Conservation (phyloP, 2,113 vertebrate species). For the Porphyrio hochstetteri region DNA sequence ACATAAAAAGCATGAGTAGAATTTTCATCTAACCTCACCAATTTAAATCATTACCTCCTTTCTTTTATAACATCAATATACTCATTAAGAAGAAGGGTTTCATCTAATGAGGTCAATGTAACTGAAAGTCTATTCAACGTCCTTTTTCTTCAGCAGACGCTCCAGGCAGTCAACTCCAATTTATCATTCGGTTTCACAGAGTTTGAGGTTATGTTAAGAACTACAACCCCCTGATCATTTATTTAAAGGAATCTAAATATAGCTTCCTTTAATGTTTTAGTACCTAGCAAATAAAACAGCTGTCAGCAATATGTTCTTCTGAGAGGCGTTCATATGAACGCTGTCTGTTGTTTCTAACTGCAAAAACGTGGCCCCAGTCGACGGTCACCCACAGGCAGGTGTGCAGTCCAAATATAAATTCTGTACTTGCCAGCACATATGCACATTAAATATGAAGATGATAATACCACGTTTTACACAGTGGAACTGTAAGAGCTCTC, state of each 20-base stretch:
- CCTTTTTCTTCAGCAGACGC: not conserved
- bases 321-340: not conserved
- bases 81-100: not conserved
- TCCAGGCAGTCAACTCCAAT: not conserved
- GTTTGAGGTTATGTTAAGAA: slow-evolving; percentile 16
- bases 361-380: slow-evolving; percentile 16
- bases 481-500: not conserved
- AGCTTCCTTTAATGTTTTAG: slow-evolving; percentile 29
- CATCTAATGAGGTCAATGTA: not conserved
- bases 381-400: slow-evolving; percentile 28
- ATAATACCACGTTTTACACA: not conserved
- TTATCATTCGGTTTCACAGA: not conserved
- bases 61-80: not conserved
- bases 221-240: not conserved
- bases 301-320: slow-evolving; percentile 55
- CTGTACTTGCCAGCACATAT: not conserved
- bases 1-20: not conserved
- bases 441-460: not conserved
- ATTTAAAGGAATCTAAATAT: slow-evolving; percentile 54
- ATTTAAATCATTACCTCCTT: not conserved
- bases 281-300: slow-evolving; percentile 41
- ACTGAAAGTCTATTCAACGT: not conserved
- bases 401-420: slow-evolving; percentile 30
- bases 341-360: slow-evolving; percentile 5
- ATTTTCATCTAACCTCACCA: not conserved